Evolutionary conservation across 2,888 invertebrate genomes (phyloP), one percentile per base, ranked within the genome.

Genomic region (Oxycera nigricornis): DNA sequence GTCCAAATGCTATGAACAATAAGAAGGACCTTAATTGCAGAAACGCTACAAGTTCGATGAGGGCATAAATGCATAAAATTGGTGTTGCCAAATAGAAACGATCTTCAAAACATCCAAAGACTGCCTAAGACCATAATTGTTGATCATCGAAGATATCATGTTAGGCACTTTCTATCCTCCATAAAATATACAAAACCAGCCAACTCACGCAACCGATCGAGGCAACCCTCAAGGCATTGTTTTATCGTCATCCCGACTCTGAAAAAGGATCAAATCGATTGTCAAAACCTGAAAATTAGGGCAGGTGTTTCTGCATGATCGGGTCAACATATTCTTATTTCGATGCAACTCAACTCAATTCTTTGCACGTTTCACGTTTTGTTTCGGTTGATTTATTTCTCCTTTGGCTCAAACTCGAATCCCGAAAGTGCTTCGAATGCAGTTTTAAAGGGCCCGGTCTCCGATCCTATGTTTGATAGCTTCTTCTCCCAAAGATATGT

Each of bases 221-320:
- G 24, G 14, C 24, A 55, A 55, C 55, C 20, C 55, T 24, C 55
- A n/a, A 22, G 7, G 55, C 22, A 55, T 59, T 59, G 59, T 28
- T n/a, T 59, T 59, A 30, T 39, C 20, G 28, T 30, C 61, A 57
- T 39, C 30, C 14, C 39, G 9, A 24, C 2, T 14, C n/a, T 1
- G 39, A 72, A 35, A 59, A 59, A 72, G 31, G 20, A 72, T 57
- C 30, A 35, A 39, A 30, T 39, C 41, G 57, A 35, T 41, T 7
- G 17, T 9, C 61, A 9, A 46, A 65, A 72, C 67, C 50, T 76
- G 59, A 50, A 76, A 76, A 74, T 76, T 74, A 67, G 74, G 52
- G 76, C 76, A 76, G 76, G 74, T 76, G 76, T 76, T 76, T 76
- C 72, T 76, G 73, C 73, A 59, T 76, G 74, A 76, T 76, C 68